Conservation (phyloP, 2,797 vertebrate species). For the Hemibagrus guttatus region DNA sequence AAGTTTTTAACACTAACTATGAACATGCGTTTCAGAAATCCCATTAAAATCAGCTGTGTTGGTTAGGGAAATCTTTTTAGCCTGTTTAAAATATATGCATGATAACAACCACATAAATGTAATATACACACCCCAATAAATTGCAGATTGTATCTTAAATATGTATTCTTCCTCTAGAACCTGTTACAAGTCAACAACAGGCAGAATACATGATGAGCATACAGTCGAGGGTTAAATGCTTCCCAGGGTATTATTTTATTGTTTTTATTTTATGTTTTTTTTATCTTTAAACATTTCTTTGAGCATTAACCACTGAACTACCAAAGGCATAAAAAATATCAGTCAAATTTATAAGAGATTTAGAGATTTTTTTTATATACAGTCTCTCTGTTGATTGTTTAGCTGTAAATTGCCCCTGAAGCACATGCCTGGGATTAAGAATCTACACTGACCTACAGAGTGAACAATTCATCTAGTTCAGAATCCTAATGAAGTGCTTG, state of each 20-base stretch:
- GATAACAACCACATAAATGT: neutral
- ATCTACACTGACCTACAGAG: constrained; percentile 27
- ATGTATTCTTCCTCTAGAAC: neutral
- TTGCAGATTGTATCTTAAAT: neutral
- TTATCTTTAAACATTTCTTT: too few species aligned
- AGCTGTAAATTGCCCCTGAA: constrained; percentile 1
- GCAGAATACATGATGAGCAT: neutral
- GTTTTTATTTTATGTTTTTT: neutral
- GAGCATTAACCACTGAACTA: neutral
- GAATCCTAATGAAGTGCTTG: constrained; percentile 49
- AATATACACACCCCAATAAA: neutral
- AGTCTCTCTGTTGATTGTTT: neutral
- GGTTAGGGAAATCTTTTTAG: neutral
- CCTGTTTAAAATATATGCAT: neutral
- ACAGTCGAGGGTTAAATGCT: neutral
- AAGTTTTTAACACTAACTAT: constrained; percentile 10
- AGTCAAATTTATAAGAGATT: neutral
- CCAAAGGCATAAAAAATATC: neutral
- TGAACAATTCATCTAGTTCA: constrained; percentile 24
- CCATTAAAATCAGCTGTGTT: constrained; percentile 6
- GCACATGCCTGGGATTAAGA: constrained; percentile 8
- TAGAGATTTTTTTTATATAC: neutral
- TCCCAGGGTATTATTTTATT: neutral
- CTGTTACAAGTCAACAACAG: neutral
- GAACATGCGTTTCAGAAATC: neutral